Evolutionary conservation across 1,140 invertebrate species (phyloP).

Genomic region (Danaus plexippus): DNA sequence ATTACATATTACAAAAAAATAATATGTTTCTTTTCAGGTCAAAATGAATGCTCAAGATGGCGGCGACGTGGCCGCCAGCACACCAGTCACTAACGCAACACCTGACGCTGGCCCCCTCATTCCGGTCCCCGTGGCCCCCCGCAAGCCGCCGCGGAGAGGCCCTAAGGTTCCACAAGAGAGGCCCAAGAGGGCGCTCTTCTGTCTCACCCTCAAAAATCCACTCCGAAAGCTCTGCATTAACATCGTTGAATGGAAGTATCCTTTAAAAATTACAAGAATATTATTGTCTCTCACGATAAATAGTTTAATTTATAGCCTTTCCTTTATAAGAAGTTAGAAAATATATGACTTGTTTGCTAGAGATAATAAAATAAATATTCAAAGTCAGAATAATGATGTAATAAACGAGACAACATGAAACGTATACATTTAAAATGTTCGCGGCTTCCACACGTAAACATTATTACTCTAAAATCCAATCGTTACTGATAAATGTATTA

Average conservation of each 20-base stretch:
- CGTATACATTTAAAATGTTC: too few species aligned
- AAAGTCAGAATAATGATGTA: too few species aligned
- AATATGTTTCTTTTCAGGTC: constrained; percentile 24
- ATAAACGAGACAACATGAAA: too few species aligned
- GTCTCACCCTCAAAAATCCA: constrained; percentile 96
- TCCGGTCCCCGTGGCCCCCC: constrained; percentile 62
- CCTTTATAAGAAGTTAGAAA: constrained; percentile 6
- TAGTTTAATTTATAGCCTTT: background rate
- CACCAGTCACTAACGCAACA: constrained; percentile 28
- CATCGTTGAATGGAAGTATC: constrained; percentile 99
- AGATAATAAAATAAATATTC: too few species aligned
- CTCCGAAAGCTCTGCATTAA: constrained; percentile 95
- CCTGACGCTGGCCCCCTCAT: constrained; percentile 43
- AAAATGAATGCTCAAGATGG: constrained; percentile 43
- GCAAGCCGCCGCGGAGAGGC: constrained; percentile 76
- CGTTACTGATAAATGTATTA: too few species aligned
- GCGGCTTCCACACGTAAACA: too few species aligned
- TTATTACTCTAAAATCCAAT: too few species aligned
- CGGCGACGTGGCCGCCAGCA: constrained; percentile 24
- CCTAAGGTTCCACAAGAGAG: constrained; percentile 90
- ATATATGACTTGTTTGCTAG: too few species aligned
- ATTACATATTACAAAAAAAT: too few species aligned
- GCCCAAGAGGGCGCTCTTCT: constrained; percentile 93
- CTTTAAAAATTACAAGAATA: constrained; percentile 70
- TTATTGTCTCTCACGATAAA: too few species aligned